Evolutionary conservation across 2,888 invertebrate species (phyloP), one percentile per base, ranked within the genome.

Genomic region (Mesoligia furuncula): DNA sequence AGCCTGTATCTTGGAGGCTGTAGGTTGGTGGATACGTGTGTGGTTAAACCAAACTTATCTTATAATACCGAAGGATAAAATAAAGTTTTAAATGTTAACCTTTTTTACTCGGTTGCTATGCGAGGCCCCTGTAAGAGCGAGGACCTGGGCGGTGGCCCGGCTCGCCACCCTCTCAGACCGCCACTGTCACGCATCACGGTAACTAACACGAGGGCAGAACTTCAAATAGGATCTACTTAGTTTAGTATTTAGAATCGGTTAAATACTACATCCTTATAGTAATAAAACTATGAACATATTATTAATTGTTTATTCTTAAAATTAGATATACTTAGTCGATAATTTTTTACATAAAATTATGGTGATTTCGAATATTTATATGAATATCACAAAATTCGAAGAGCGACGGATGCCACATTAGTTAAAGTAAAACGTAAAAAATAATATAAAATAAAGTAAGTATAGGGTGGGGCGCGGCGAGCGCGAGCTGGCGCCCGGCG

Each of bases 371-470:
- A 94, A 94, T 92, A 94, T 93, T 94, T 94, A 95, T 94, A 95
- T 96, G 95, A 95, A 96, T 96, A 96, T 96, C 96, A 96, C 96
- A 96, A 96, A 95, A 94, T 95, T 95, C 93, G 93, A 96, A 96
- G 95, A 96, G 95, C 95, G 95, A 96, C 95, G 92, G 86, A 93
- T 93, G 94, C 92, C 93, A 95, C 93, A 93, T 95, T 95, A 95
- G 93, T 93, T 92, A 91, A 92, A 90, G 90, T 90, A 90, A 86
- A 90, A 87, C 87, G 85, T 90, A 90, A 90, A 90, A 91, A 91
- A 90, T 90, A 86, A 87, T 91, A 92, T 91, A 92, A 93, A 92
- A 92, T 92, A 92, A 92, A 91, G 93, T 92, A 90, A 91, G 93
- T 92, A 90, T 84, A 87, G 84, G 85, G 85, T 85, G 95, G 96